A percentile compares a stretch with the other conserved stretches of the same genome.
phyloP scores from a whole-genome alignment of 2,888 invertebrate species.

The Eristalis arbustorum region DNA sequence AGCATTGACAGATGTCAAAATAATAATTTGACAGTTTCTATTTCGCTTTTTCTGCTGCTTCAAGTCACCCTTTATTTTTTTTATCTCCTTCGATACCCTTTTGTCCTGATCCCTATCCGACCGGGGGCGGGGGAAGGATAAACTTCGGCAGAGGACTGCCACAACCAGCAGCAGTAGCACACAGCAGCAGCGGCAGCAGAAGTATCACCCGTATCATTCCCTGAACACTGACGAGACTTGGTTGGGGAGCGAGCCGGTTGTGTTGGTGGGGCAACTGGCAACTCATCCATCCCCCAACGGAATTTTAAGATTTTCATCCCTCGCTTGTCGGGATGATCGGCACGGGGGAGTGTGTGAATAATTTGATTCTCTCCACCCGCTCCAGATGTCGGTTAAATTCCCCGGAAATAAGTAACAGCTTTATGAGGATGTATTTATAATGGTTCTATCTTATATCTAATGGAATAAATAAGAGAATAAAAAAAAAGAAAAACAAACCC shows the following conservation, averaged over 20 bases:
- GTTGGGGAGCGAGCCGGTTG: too few relatives aligned
- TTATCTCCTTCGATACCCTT: slow-evolving; percentile 36
- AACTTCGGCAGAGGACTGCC: slow-evolving; percentile 28
- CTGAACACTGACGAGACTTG: neutral
- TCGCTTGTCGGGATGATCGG: slow-evolving; percentile 14
- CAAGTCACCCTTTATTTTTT: slow-evolving; percentile 49
- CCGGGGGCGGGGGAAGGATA: neutral
- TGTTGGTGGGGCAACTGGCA: slow-evolving; percentile 10
- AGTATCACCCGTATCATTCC: neutral
- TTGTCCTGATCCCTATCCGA: slow-evolving; percentile 6
- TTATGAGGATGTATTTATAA: slow-evolving; percentile 64
- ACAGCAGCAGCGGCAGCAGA: neutral
- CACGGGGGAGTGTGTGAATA: slow-evolving; percentile 54
- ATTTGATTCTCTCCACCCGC: slow-evolving; percentile 58
- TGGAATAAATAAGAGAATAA: slow-evolving; percentile 17
- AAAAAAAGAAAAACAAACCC: neutral
- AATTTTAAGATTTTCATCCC: slow-evolving; percentile 60
- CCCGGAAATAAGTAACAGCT: slow-evolving; percentile 65
- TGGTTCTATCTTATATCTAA: slow-evolving; percentile 32
- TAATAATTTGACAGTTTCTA: slow-evolving; percentile 67
- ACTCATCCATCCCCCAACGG: slow-evolving; percentile 57
- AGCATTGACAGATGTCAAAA: slow-evolving; percentile 66
- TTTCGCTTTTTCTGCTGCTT: slow-evolving; percentile 31
- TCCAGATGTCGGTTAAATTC: slow-evolving; percentile 63
- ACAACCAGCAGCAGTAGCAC: slow-evolving; percentile 18